Evolutionary conservation across 1,140 invertebrate genomes (phyloP).

Genomic region (Hypothenemus hampei): DNA sequence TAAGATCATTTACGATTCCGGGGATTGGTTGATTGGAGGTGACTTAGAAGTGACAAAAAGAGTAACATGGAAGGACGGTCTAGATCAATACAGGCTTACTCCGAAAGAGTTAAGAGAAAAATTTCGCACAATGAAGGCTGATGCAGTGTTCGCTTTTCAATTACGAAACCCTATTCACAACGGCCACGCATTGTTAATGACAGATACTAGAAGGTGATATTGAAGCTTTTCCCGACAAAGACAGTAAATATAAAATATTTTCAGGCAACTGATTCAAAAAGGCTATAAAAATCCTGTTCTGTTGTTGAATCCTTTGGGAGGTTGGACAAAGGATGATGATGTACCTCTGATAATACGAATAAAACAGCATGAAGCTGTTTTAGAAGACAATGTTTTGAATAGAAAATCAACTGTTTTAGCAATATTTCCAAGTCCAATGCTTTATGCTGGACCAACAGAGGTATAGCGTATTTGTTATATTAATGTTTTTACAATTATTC

Average conservation of each 20-base stretch:
- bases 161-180: slow-evolving; percentile 98
- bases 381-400: slow-evolving; percentile 83
- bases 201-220: slow-evolving; percentile 68
- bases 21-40: slow-evolving; percentile 95
- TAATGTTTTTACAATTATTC: too few relatives aligned
- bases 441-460: slow-evolving; percentile 99
- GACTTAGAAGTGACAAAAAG: slow-evolving; percentile 87
- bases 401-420: slow-evolving; percentile 86
- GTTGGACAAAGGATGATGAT: slow-evolving; percentile 99
- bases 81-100: slow-evolving; percentile 91
- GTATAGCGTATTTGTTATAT: not conserved
- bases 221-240: too few relatives aligned
- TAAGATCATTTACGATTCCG: slow-evolving; percentile 81
- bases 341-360: slow-evolving; percentile 80
- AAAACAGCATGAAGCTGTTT: slow-evolving; percentile 80
- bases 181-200: slow-evolving; percentile 96
- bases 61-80: slow-evolving; percentile 90
- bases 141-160: slow-evolving; percentile 98
- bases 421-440: slow-evolving; percentile 99
- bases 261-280: slow-evolving; percentile 68
- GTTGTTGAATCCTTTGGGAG: slow-evolving; percentile 92
- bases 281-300: slow-evolving; percentile 94
- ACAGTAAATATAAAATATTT: too few relatives aligned
- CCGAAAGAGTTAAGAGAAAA: slow-evolving; percentile 83
- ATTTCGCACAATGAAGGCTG: slow-evolving; percentile 81